Base-by-base conservation (phyloP, 2,888 invertebrate genomes). In the Polyploca ridens region DNA sequence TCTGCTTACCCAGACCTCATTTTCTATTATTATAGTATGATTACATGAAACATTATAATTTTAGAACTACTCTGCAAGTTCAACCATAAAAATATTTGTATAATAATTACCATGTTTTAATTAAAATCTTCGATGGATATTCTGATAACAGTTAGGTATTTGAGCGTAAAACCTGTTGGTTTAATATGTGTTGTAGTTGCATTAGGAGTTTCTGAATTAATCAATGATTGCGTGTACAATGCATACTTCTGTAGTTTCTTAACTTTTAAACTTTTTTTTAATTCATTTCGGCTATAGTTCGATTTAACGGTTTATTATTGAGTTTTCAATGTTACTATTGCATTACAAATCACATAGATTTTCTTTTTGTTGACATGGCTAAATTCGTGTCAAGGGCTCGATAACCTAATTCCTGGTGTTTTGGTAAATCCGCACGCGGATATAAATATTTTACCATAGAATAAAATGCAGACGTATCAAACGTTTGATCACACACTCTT, bases 361-460 rank as follows among this genome's bases (percentile, higher is more conserved):
- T 44, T 33, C 64, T 69, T 64, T 64, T 70, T 70, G 65, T 64
- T 16, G 49, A 62, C 63, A 71, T 62, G 64, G 67, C 77, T 76
- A 60, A 73, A 75, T 64, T 57, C 66, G 67, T 87, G 88, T 89
- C 91, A 91, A 91, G 91, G 91, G 75, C 84, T 69, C 79, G 64
- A 78, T 88, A 87, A 87, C 88, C 89, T 67, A 86, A 83, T 87
- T 89, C 73, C 69, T 66, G 63, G 65, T 65, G 78, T 82, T 84
- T 81, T n/a, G 78, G 76, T 81, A 79, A 85, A 79, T 74, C 76
- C 72, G 69, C 74, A 72, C 75, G 74, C 77, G 78, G 65, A 73
- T 77, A 75, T 72, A 79, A 79, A 77, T 80, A 78, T 67, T 59
- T 60, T 38, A 27, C 8, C 41, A 61, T 41, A 44, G 61, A 61